These are phyloP conservation scores for Tokudaia muenninki DNA, from an alignment of 2,797 vertebrate species.

Conservation along the genomic window DNA sequence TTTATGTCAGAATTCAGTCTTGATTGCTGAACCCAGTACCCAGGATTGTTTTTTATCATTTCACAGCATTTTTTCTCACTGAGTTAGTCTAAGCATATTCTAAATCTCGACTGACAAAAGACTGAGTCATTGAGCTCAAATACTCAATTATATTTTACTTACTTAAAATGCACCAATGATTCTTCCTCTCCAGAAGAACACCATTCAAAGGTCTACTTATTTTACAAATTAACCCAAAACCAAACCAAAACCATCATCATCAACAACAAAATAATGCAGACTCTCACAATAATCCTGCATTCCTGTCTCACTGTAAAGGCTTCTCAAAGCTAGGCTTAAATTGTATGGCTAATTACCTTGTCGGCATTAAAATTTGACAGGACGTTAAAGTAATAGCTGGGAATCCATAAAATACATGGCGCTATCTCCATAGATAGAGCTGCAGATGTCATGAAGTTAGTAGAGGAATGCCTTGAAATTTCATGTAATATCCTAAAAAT, in stretches of 20 bases:
- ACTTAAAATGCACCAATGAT: background rate
- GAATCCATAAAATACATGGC: accelerated
- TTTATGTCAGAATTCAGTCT: background rate
- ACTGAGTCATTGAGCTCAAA: background rate
- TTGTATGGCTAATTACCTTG: background rate
- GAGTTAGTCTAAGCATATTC: background rate
- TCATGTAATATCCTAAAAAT: background rate
- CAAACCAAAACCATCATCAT: background rate
- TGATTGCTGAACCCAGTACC: background rate
- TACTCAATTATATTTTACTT: background rate
- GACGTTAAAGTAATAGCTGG: accelerated
- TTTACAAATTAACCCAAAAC: background rate
- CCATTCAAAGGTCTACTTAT: background rate
- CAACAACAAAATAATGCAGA: background rate
- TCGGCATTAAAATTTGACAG: accelerated
- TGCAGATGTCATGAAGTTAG: background rate
- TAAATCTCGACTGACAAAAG: background rate
- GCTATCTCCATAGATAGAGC: background rate
- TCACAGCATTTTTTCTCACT: background rate
- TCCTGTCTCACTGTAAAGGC: background rate
- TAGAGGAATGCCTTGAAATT: background rate
- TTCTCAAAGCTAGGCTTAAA: background rate
- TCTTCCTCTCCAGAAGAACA: background rate
- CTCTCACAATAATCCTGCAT: background rate
- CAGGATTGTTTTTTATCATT: background rate